These are phyloP conservation scores for Pasiphila rectangulata DNA, from an alignment of 2,888 invertebrate species.

Conservation along the genomic window DNA sequence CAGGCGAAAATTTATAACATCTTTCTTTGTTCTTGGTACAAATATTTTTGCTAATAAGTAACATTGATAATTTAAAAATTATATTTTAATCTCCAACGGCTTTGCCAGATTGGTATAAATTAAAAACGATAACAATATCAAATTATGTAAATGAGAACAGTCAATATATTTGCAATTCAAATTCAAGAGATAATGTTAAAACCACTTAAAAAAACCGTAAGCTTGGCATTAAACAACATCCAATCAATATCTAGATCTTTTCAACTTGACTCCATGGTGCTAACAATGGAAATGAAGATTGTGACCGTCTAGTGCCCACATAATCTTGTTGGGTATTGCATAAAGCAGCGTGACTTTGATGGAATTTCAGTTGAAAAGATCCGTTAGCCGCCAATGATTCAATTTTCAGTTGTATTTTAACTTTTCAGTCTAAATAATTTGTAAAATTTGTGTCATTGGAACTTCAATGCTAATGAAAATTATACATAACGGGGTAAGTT, in stretches of 20 bases:
- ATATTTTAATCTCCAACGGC: too few species aligned
- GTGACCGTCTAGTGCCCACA: conserved; percentile 36
- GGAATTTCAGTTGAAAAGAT: conserved; percentile 66
- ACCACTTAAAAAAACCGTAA: conserved; percentile 30
- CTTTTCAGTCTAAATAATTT: too few species aligned
- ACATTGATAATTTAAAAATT: too few species aligned
- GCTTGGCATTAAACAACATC: conserved; percentile 43
- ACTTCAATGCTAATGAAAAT: too few species aligned
- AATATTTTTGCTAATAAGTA: too few species aligned
- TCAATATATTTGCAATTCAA: conserved; percentile 31
- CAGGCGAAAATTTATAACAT: too few species aligned
- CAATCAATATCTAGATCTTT: conserved; percentile 46
- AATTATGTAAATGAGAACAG: conserved; percentile 12
- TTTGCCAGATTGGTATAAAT: too few species aligned
- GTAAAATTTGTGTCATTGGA: too few species aligned
- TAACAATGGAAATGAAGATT: conserved; percentile 36
- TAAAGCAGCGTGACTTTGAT: conserved; percentile 42
- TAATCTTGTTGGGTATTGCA: conserved; percentile 30
- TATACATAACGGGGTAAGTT: too few species aligned
- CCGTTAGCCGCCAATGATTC: conserved; percentile 67
- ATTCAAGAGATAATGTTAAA: conserved; percentile 16
- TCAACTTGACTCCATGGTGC: conserved; percentile 61
- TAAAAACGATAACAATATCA: too few species aligned
- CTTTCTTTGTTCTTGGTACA: too few species aligned
- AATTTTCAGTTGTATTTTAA: too few species aligned